Conservation (phyloP, 1,140 invertebrate genomes). For the Drosophila repletoides region DNA sequence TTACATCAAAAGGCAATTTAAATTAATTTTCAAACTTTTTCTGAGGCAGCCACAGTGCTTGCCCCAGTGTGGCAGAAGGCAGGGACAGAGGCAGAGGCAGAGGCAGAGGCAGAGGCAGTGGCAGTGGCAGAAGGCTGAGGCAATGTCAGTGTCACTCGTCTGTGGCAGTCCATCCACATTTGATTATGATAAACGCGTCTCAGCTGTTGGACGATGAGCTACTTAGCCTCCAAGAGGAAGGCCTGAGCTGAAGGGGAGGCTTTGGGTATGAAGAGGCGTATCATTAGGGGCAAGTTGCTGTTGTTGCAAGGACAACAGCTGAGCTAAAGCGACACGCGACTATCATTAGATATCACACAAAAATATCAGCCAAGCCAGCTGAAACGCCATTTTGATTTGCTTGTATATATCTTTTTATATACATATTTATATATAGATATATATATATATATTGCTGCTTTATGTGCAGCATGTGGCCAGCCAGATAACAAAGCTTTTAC, state of each 20-base stretch:
- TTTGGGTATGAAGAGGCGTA: slow-evolving; percentile 25
- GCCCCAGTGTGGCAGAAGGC: slow-evolving; percentile 1
- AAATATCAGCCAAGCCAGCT: slow-evolving; percentile 15
- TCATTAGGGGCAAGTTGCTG: slow-evolving; percentile 51
- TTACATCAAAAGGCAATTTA: slow-evolving; percentile 82
- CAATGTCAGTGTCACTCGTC: slow-evolving; percentile 53
- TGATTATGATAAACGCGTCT: slow-evolving; percentile 79
- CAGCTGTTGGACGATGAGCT: slow-evolving; percentile 74
- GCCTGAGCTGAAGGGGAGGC: slow-evolving; percentile 1
- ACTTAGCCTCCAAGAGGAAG: slow-evolving; percentile 70
- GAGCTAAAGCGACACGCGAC: slow-evolving; percentile 60
- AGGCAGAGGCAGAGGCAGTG: background rate
- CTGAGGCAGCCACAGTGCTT: slow-evolving; percentile 47
- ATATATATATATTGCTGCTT: slow-evolving; percentile 1
- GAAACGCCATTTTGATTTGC: slow-evolving; percentile 71
- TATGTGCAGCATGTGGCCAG: slow-evolving; percentile 37
- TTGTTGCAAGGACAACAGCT: slow-evolving; percentile 57
- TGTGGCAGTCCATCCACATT: slow-evolving; percentile 65
- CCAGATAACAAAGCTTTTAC: slow-evolving; percentile 69
- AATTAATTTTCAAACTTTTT: slow-evolving; percentile 74
- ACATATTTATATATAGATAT: too few species aligned
- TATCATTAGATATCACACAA: slow-evolving; percentile 17
- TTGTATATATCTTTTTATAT: slow-evolving; percentile 35
- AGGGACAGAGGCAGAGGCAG: slow-evolving; percentile 21
- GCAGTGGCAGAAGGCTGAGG: too few species aligned